phyloP scores from a whole-genome alignment of 2,113 vertebrate genomes.

The Felis catus region DNA sequence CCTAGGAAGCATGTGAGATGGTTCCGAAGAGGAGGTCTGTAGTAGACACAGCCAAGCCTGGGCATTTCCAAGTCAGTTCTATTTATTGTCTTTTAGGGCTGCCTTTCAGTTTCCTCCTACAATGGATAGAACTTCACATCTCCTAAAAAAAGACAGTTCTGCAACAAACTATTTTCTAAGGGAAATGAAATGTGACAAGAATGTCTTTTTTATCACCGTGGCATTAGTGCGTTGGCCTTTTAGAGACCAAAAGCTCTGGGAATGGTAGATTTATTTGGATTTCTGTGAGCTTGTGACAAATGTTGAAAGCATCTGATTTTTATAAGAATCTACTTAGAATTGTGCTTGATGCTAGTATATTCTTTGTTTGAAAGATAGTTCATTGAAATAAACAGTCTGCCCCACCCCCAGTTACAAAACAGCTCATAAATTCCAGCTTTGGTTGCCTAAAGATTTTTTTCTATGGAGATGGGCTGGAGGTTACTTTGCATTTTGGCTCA shows the following conservation, averaged over 20 bases:
- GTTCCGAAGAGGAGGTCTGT: background rate
- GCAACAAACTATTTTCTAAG: background rate
- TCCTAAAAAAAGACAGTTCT: background rate
- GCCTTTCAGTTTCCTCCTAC: background rate
- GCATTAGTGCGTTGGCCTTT: background rate
- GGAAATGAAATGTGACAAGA: background rate
- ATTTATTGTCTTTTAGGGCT: background rate
- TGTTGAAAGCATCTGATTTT: constrained; percentile 37
- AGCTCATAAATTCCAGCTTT: background rate
- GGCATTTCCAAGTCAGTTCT: background rate
- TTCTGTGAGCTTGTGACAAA: constrained; percentile 15
- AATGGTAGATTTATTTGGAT: background rate
- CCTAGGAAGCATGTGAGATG: background rate
- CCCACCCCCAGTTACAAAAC: background rate
- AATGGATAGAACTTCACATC: background rate
- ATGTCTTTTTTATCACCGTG: background rate
- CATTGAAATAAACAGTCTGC: background rate
- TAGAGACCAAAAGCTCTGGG: background rate
- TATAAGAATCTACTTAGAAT: constrained; percentile 8
- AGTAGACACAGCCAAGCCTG: background rate
- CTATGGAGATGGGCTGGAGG: background rate
- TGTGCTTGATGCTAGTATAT: background rate
- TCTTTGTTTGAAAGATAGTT: constrained; percentile 41
- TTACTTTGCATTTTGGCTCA: background rate
- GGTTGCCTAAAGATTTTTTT: background rate